These are phyloP conservation scores for Numida meleagris DNA, from an alignment of 2,113 vertebrate genomes.

Conservation along the genomic window DNA sequence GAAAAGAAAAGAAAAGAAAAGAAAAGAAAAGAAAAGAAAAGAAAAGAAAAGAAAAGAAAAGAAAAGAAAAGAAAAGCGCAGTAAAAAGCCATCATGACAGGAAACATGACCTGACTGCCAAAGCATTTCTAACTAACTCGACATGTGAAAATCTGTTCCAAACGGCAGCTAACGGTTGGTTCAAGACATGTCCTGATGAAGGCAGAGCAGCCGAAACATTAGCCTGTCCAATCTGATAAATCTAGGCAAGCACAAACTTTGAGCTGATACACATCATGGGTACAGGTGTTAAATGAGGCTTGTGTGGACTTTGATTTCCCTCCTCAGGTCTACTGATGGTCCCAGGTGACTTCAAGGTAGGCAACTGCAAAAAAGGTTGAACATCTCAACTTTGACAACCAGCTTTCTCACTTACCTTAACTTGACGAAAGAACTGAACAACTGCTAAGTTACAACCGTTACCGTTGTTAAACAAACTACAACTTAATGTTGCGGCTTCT, in stretches of 20 bases:
- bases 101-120: background rate
- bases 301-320: background rate
- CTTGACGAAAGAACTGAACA: background rate
- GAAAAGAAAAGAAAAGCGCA: background rate
- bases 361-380: background rate
- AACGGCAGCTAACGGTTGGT: background rate
- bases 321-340: background rate
- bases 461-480: background rate
- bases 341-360: background rate
- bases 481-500: background rate
- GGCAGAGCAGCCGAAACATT: background rate
- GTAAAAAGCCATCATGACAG: background rate
- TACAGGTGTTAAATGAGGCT: background rate
- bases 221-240: slow-evolving; percentile 8
- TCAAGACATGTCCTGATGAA: background rate
- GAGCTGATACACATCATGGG: background rate
- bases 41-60: too few species aligned
- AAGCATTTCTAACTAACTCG: background rate
- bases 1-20: too few species aligned
- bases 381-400: background rate
- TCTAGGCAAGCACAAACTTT: slow-evolving; percentile 14
- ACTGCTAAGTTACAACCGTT: background rate
- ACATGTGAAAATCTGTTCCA: background rate
- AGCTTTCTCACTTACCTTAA: background rate
- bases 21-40: too few species aligned